These are phyloP conservation scores for Hemitrygon akajei DNA, from an alignment of 2,797 vertebrate genomes.

Conservation along the genomic window DNA sequence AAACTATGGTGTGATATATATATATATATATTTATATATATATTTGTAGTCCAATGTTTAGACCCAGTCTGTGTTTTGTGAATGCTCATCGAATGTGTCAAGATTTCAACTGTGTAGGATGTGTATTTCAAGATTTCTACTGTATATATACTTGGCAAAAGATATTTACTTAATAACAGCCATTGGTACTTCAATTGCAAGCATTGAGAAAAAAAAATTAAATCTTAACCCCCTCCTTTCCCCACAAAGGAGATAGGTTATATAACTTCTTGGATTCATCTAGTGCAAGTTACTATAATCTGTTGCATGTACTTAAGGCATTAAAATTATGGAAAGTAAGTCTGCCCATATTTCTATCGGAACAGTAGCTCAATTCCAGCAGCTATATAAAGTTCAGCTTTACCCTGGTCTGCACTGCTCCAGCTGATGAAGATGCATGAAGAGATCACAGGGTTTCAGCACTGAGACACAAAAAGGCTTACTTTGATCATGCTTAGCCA, in stretches of 20 bases:
- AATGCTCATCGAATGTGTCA: not conserved
- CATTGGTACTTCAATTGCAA: conserved; percentile 32
- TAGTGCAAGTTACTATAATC: conserved; percentile 30
- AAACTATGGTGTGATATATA: conserved; percentile 35
- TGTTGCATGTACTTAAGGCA: conserved; percentile 31
- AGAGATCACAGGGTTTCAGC: conserved; percentile 21
- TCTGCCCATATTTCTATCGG: not conserved
- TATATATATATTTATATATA: not conserved
- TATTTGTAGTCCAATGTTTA: not conserved
- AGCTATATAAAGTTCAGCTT: not conserved
- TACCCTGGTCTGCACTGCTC: not conserved
- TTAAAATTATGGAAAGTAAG: conserved; percentile 31
- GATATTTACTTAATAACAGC: conserved; percentile 20
- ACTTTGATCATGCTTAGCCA: not conserved
- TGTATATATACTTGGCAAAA: conserved; percentile 33
- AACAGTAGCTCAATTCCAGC: conserved; percentile 15
- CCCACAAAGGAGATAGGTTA: not conserved
- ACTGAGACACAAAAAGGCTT: conserved; percentile 1
- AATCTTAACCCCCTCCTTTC: not conserved
- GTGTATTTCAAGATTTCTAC: conserved; percentile 23
- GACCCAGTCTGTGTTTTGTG: not conserved
- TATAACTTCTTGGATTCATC: not conserved
- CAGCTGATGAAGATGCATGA: conserved; percentile 15
- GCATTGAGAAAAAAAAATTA: conserved; percentile 20
- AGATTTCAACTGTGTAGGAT: not conserved